Evolutionary conservation across 2,113 vertebrate genomes (phyloP).

Genomic region (Procavia capensis): DNA sequence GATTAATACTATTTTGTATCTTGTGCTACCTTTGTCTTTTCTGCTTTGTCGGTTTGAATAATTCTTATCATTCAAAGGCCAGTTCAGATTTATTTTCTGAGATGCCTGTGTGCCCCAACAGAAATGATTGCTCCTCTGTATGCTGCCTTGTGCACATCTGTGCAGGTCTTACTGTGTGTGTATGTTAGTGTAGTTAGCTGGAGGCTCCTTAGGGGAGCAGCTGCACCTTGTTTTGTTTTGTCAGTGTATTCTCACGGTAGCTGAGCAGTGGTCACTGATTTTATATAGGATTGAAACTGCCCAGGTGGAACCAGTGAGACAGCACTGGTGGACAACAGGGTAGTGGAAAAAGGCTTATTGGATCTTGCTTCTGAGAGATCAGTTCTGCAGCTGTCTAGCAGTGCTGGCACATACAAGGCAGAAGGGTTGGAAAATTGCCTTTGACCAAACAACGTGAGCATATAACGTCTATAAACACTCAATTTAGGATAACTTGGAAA

Average conservation of each 20-base stretch:
- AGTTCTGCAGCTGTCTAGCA: not conserved
- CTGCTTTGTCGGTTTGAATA: not conserved
- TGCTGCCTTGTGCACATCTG: not conserved
- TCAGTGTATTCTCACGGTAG: not conserved
- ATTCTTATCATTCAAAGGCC: constrained; percentile 39
- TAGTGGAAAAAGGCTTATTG: not conserved
- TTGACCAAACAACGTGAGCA: not conserved
- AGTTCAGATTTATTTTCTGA: not conserved
- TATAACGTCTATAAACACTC: not conserved
- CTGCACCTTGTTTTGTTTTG: not conserved
- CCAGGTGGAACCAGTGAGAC: not conserved
- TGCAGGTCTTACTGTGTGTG: not conserved
- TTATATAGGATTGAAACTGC: not conserved
- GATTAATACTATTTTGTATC: not conserved
- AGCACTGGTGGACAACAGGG: not conserved
- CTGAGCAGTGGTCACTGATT: not conserved
- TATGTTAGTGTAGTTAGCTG: not conserved
- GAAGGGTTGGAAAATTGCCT: not conserved
- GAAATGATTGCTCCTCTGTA: not conserved
- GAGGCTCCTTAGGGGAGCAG: not conserved
- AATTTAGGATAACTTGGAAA: not conserved
- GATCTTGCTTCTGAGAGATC: not conserved
- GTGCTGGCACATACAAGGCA: not conserved
- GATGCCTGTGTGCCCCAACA: not conserved
- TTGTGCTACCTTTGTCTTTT: not conserved